Evolutionary conservation across 2,113 vertebrate genomes (phyloP).

Genomic region (Podocnemis expansa): DNA sequence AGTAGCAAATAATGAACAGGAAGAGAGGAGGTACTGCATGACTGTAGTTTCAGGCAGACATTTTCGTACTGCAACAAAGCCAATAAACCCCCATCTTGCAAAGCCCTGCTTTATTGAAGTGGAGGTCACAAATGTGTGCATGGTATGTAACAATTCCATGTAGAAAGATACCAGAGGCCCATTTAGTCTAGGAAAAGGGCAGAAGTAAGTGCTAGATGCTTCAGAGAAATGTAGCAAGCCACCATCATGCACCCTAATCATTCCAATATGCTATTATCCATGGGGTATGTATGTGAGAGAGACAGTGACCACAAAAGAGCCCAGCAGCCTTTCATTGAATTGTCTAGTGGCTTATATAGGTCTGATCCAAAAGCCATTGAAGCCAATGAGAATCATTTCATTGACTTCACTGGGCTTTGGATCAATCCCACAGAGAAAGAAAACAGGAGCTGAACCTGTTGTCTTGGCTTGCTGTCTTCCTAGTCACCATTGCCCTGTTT

Average conservation of each 20-base stretch:
- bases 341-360: background rate
- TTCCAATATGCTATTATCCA: too few relatives aligned
- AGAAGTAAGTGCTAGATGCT: background rate
- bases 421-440: background rate
- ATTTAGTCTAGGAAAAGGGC: background rate
- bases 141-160: background rate
- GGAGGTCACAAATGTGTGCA: background rate
- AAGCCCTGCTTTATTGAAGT: background rate
- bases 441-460: background rate
- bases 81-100: background rate
- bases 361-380: background rate
- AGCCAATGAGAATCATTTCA: background rate
- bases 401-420: background rate
- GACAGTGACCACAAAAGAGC: background rate
- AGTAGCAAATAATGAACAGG: slow-evolving; percentile 40
- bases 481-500: background rate
- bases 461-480: background rate
- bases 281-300: background rate
- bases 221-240: background rate
- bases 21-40: background rate
- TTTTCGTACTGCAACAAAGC: background rate
- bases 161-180: background rate
- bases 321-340: background rate
- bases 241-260: too few relatives aligned
- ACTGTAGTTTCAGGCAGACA: background rate